Evolutionary conservation across 2,888 invertebrate species (phyloP).

Genomic region (Eristalis arbustorum): DNA sequence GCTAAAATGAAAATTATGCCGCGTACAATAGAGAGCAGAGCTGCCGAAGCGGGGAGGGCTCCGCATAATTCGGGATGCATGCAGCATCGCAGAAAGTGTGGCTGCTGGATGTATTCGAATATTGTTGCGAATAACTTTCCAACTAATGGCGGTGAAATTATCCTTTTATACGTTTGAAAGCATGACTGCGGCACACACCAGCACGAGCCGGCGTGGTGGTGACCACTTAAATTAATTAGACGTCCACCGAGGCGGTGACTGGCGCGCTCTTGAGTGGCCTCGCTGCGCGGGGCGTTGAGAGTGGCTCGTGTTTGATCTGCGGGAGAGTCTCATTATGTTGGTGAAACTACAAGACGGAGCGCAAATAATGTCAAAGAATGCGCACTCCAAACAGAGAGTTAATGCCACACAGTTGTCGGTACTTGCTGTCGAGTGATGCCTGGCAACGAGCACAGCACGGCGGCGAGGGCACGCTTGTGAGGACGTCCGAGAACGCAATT

Average conservation of each 20-base stretch:
- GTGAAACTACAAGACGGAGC: conserved; percentile 45
- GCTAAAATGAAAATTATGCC: conserved; percentile 47
- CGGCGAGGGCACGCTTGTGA: background rate
- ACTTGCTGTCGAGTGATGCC: background rate
- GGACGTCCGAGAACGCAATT: conserved; percentile 13
- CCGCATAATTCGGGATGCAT: background rate
- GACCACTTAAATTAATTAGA: conserved; percentile 67
- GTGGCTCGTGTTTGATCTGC: conserved; percentile 43
- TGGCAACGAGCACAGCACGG: background rate
- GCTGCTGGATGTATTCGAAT: conserved; percentile 14
- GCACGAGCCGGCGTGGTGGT: conserved; percentile 14
- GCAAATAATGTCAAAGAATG: conserved; percentile 44
- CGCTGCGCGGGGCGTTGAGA: conserved; percentile 27
- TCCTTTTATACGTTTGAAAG: conserved; percentile 46
- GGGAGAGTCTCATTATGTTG: conserved; percentile 54
- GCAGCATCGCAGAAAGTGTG: conserved; percentile 13
- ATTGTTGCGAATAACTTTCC: conserved; percentile 42
- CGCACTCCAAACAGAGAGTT: conserved; percentile 31
- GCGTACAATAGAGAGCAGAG: background rate
- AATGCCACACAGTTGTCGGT: conserved; percentile 11
- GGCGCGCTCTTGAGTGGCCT: background rate
- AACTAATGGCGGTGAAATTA: conserved; percentile 44
- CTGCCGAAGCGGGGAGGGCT: background rate
- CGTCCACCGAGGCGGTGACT: conserved; percentile 33
- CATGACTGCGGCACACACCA: conserved; percentile 13